Evolutionary conservation across 1,140 invertebrate genomes (phyloP).

Genomic region (Notospermus geniculatus): DNA sequence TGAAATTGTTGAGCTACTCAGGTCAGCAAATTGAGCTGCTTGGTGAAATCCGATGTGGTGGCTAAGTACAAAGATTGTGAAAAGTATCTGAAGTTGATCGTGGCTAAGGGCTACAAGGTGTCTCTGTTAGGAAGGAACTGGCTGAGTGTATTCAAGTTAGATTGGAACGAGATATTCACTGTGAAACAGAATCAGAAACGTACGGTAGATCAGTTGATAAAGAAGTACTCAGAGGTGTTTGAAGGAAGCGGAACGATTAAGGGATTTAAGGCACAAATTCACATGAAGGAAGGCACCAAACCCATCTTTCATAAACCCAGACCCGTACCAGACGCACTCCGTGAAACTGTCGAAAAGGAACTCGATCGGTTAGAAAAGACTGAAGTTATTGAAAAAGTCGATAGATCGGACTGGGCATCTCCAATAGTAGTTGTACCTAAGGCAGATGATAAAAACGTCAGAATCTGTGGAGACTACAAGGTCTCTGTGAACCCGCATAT

Average conservation of each 20-base stretch:
- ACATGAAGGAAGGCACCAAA: constrained; percentile 10
- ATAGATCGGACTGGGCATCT: constrained; percentile 39
- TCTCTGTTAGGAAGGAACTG: constrained; percentile 15
- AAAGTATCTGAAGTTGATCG: too few species aligned
- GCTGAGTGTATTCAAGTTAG: neutral
- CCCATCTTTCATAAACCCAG: constrained; percentile 24
- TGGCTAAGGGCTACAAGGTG: neutral
- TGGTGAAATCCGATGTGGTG: too few species aligned
- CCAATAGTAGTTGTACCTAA: constrained; percentile 29
- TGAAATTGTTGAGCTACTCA: too few species aligned
- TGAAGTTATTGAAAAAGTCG: constrained; percentile 48
- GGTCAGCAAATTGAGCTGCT: too few species aligned
- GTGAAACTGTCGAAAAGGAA: constrained; percentile 46
- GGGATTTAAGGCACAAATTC: constrained; percentile 20
- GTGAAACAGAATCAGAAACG: neutral
- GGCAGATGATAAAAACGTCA: constrained; percentile 26
- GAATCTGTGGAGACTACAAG: constrained; percentile 46
- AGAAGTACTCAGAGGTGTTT: neutral
- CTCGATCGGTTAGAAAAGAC: constrained; percentile 44
- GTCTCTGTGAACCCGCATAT: constrained; percentile 29
- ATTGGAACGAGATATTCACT: constrained; percentile 10
- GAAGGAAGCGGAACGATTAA: constrained; percentile 14
- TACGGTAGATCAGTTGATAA: neutral
- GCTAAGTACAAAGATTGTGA: too few species aligned
- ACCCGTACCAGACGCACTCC: constrained; percentile 37